Evolutionary conservation across 1,140 invertebrate genomes (phyloP).

Genomic region (Drosophila guanche): DNA sequence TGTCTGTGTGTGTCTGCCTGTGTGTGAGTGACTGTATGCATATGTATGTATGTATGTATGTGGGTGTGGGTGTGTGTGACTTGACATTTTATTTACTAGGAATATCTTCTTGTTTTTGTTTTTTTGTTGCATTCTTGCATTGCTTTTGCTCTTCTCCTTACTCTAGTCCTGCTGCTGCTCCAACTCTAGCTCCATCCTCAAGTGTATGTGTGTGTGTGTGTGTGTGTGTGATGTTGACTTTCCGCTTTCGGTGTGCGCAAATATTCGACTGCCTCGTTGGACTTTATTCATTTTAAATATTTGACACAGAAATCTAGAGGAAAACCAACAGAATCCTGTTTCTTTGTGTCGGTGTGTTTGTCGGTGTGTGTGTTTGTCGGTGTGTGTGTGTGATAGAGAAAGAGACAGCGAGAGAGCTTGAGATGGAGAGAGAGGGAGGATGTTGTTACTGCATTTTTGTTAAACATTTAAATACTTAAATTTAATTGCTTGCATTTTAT

Average conservation of each 20-base stretch:
- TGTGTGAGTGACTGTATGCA: constrained; percentile 8
- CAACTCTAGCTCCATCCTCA: constrained; percentile 4
- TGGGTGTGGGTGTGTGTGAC: constrained; percentile 36
- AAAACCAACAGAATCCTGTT: background rate
- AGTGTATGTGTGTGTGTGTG: constrained; percentile 13
- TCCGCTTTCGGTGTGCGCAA: constrained; percentile 5
- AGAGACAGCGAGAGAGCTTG: constrained; percentile 14
- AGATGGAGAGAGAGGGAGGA: constrained; percentile 54
- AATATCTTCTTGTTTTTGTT: constrained; percentile 57
- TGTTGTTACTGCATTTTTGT: constrained; percentile 58
- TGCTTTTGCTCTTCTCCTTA: constrained; percentile 24
- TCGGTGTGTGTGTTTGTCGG: background rate
- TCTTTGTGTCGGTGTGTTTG: constrained; percentile 8
- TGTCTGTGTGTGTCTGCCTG: constrained; percentile 17
- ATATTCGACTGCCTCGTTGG: constrained; percentile 11
- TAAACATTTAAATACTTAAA: constrained; percentile 80
- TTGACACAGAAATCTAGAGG: no score
- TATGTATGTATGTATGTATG: constrained; percentile 23
- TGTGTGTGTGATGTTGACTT: constrained; percentile 15
- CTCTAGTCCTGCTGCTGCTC: constrained; percentile 11
- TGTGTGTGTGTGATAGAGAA: constrained; percentile 12
- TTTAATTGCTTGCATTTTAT: constrained; percentile 76
- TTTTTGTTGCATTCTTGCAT: constrained; percentile 21
- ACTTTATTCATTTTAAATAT: background rate
- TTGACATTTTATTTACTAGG: constrained; percentile 73